Percentiles rank a stretch among this genome's conserved stretches.
Evolutionary conservation across 2,888 invertebrate species (phyloP).

Genomic region (Synanthedon myopaeformis): DNA sequence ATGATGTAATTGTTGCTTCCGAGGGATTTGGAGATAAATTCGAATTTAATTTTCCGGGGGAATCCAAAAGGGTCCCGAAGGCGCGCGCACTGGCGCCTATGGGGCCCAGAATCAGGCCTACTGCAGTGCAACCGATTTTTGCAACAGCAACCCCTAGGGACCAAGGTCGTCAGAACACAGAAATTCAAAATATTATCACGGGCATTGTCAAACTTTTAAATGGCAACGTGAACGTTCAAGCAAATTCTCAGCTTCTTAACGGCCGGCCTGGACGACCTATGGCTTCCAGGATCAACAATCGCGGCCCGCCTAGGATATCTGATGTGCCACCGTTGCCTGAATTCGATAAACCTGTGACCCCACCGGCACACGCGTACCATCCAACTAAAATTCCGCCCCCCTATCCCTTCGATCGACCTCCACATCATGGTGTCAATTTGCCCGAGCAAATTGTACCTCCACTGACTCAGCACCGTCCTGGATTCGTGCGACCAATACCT

Average conservation of each 20-base stretch:
- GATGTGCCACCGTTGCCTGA: slow-evolving; percentile 80
- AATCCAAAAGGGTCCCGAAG: slow-evolving; percentile 81
- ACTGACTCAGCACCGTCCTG: slow-evolving; percentile 66
- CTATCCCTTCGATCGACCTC: slow-evolving; percentile 82
- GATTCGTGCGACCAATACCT: slow-evolving; percentile 71
- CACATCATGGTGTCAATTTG: slow-evolving; percentile 76
- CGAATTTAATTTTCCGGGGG: slow-evolving; percentile 76
- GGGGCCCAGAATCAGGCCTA: slow-evolving; percentile 75
- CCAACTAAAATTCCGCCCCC: slow-evolving; percentile 73
- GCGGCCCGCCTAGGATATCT: slow-evolving; percentile 88
- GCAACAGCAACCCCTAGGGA: slow-evolving; percentile 63
- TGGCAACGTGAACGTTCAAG: slow-evolving; percentile 88
- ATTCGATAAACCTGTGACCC: slow-evolving; percentile 67
- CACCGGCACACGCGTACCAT: slow-evolving; percentile 50
- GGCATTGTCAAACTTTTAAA: slow-evolving; percentile 90
- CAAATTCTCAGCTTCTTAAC: slow-evolving; percentile 73
- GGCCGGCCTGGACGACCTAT: slow-evolving; percentile 76
- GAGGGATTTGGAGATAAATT: slow-evolving; percentile 53
- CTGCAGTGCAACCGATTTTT: slow-evolving; percentile 67
- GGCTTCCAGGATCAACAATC: slow-evolving; percentile 85
- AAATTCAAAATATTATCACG: slow-evolving; percentile 91
- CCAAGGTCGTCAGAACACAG: slow-evolving; percentile 61
- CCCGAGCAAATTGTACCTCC: slow-evolving; percentile 81
- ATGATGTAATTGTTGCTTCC: slow-evolving; percentile 45
- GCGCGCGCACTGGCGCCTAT: slow-evolving; percentile 73